A percentile compares a stretch with the other conserved stretches of the same genome.
phyloP scores from a whole-genome alignment of 2,113 vertebrate genomes.

The Mellivora capensis region DNA sequence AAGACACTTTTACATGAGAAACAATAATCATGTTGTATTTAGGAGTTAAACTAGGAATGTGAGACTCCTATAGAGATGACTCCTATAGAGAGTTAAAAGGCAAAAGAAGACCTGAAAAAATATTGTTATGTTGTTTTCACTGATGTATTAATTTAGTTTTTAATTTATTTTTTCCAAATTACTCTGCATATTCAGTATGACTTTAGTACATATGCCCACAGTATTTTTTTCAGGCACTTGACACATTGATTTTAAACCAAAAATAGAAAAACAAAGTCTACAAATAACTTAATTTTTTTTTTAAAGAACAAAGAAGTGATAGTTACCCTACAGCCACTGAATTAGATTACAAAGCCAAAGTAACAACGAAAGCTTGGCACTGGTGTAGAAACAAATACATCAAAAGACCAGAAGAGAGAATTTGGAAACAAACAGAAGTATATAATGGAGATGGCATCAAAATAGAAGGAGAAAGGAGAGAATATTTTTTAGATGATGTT shows the following conservation, averaged over 20 bases:
- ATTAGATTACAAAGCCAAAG: not conserved
- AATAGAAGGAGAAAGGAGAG: not conserved
- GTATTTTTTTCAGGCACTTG: not conserved
- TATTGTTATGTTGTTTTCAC: not conserved
- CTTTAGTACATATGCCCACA: not conserved
- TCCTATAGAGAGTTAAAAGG: not conserved
- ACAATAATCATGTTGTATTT: not conserved
- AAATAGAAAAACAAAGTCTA: not conserved
- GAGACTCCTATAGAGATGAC: not conserved
- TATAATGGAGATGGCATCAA: not conserved
- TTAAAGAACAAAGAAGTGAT: not conserved
- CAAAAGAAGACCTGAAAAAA: not conserved
- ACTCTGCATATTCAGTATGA: not conserved
- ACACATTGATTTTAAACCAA: not conserved
- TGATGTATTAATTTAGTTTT: not conserved
- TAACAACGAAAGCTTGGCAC: not conserved
- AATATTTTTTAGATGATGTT: not conserved
- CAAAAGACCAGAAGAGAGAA: not conserved
- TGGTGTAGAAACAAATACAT: not conserved
- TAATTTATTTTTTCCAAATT: not conserved
- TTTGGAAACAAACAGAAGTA: not conserved
- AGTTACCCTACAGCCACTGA: not conserved
- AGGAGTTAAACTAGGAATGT: not conserved
- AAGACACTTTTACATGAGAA: not conserved
- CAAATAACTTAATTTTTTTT: not conserved